These are phyloP conservation scores for Sebastes aleutianus DNA, from an alignment of 2,797 vertebrate species.

Conservation along the genomic window DNA sequence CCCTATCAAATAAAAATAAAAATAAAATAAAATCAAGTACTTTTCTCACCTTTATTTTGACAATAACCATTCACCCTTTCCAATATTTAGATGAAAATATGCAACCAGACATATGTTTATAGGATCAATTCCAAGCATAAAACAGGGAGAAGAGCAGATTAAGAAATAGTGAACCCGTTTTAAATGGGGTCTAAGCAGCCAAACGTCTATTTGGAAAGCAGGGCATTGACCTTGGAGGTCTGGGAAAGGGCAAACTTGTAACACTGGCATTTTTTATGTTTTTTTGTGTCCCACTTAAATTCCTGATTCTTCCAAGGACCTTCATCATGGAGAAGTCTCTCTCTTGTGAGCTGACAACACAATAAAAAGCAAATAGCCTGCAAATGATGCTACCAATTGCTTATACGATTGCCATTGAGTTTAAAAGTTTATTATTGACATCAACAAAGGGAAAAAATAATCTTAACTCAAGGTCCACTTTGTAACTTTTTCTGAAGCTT, in stretches of 20 bases:
- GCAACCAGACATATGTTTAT: background rate
- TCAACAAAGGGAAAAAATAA: background rate
- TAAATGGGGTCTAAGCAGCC: background rate
- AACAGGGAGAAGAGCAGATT: background rate
- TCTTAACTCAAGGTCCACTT: background rate
- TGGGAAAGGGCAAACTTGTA: constrained; percentile 12
- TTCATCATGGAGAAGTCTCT: background rate
- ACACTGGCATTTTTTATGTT: background rate
- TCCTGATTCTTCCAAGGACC: background rate
- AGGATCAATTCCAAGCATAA: background rate
- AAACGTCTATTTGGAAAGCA: background rate
- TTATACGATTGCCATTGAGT: background rate
- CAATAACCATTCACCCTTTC: background rate
- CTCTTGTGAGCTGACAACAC: background rate
- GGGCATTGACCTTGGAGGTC: background rate
- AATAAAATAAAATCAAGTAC: background rate
- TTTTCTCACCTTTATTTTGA: background rate
- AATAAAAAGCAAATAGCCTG: background rate
- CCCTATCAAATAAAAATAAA: no score
- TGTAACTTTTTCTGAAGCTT: background rate
- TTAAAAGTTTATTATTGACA: background rate
- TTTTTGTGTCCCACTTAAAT: background rate
- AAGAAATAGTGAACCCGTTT: background rate
- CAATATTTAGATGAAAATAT: background rate
- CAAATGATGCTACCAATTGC: background rate